These are phyloP conservation scores for Oasisia sp. DNA, from an alignment of 2,888 invertebrate genomes.

Conservation along the genomic window DNA sequence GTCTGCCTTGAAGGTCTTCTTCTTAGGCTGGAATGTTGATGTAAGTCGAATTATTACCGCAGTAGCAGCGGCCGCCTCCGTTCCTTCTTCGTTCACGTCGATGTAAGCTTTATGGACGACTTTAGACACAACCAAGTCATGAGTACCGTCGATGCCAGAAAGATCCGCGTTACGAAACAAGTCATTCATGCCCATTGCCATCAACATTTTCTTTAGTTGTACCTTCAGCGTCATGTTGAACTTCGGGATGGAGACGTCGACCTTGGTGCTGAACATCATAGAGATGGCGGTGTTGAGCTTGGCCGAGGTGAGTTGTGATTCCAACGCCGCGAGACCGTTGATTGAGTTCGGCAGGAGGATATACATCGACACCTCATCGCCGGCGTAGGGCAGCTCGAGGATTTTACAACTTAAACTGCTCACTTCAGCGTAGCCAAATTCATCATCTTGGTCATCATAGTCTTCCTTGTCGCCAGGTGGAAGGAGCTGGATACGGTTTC, in stretches of 20 bases:
- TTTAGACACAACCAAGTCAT: slow-evolving; percentile 48
- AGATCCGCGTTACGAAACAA: slow-evolving; percentile 55
- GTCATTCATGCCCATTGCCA: slow-evolving; percentile 51
- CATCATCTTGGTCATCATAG: slow-evolving; percentile 72
- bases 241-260: slow-evolving; percentile 48
- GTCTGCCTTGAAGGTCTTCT: slow-evolving; percentile 45
- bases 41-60: slow-evolving; percentile 29
- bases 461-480: too few species aligned
- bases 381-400: slow-evolving; percentile 77
- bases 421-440: slow-evolving; percentile 62
- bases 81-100: slow-evolving; percentile 61
- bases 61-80: slow-evolving; percentile 61
- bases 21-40: neutral
- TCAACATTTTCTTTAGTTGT: slow-evolving; percentile 44
- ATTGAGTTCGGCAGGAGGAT: too few species aligned
- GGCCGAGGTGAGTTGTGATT: too few species aligned
- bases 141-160: slow-evolving; percentile 49
- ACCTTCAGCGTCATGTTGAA: slow-evolving; percentile 51
- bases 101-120: slow-evolving; percentile 60
- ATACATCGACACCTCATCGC: too few species aligned
- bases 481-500: too few species aligned
- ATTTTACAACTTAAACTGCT: slow-evolving; percentile 79
- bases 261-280: slow-evolving; percentile 20
- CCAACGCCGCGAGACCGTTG: too few species aligned
- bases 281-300: neutral